phyloP scores from a whole-genome alignment of 1,140 invertebrate genomes.

The Drosophila novamexicana region DNA sequence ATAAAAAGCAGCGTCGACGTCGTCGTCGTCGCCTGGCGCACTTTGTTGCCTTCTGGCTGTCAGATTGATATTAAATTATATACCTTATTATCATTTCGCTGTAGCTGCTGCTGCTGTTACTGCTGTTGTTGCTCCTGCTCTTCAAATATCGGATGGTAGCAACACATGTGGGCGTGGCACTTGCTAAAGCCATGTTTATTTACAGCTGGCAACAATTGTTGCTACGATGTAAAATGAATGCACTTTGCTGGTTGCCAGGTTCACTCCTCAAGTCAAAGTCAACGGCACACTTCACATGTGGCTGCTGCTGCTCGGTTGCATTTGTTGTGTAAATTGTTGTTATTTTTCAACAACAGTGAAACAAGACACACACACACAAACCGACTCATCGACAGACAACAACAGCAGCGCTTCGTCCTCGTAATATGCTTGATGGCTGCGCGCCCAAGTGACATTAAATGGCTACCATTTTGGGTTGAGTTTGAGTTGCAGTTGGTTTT shows the following conservation, averaged over 20 bases:
- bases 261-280: conserved; percentile 63
- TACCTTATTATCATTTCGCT: conserved; percentile 79
- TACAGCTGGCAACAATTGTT: conserved; percentile 81
- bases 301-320: conserved; percentile 40
- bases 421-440: conserved; percentile 77
- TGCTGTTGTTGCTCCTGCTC: conserved; percentile 24
- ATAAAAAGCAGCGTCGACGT: conserved; percentile 47
- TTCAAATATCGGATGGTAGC: conserved; percentile 34
- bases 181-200: conserved; percentile 74
- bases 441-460: conserved; percentile 80
- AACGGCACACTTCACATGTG: conserved; percentile 76
- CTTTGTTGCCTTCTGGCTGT: conserved; percentile 82
- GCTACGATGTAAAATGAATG: conserved; percentile 54
- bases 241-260: conserved; percentile 65
- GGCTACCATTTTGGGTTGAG: conserved; percentile 59
- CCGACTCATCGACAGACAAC: background rate
- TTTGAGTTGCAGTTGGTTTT: conserved; percentile 6
- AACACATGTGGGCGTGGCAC: conserved; percentile 48
- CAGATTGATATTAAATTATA: conserved; percentile 83
- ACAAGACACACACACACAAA: conserved; percentile 14
- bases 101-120: conserved; percentile 38
- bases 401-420: conserved; percentile 50
- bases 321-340: conserved; percentile 81
- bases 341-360: conserved; percentile 52
- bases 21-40: conserved; percentile 54